Evolutionary conservation across 2,797 vertebrate species (phyloP).

Genomic region (Galago senegalensis): DNA sequence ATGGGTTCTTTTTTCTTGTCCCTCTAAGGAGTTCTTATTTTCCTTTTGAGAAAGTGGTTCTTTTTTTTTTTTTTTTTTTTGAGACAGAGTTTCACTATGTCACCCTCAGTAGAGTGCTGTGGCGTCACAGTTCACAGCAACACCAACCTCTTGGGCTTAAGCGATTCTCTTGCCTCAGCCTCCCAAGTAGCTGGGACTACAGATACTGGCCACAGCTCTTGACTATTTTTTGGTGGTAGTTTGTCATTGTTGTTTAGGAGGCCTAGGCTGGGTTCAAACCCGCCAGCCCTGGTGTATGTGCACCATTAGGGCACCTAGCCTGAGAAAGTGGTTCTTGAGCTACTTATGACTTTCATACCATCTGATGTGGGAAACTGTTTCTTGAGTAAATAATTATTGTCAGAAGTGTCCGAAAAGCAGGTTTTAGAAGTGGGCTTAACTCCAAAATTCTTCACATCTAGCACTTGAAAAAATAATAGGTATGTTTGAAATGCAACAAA

Average conservation of each 20-base stretch:
- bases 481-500: slow-evolving; percentile 4
- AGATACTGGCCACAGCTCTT: too few relatives aligned
- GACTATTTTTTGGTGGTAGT: too few relatives aligned
- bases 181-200: too few relatives aligned
- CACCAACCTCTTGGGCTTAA: too few relatives aligned
- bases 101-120: too few relatives aligned
- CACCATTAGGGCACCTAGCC: too few relatives aligned
- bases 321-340: not conserved
- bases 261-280: too few relatives aligned
- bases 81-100: too few relatives aligned
- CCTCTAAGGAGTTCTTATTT: not conserved
- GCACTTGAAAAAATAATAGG: not conserved
- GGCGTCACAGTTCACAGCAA: too few relatives aligned
- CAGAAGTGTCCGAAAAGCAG: not conserved
- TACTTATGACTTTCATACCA: not conserved
- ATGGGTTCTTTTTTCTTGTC: not conserved
- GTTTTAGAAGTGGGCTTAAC: not conserved
- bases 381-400: not conserved
- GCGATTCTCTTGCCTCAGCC: too few relatives aligned
- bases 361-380: not conserved
- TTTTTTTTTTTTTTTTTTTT: not conserved
- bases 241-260: too few relatives aligned
- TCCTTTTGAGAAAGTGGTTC: not conserved
- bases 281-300: too few relatives aligned
- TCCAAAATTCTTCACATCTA: not conserved